Evolutionary conservation across 2,797 vertebrate genomes (phyloP).

Genomic region (Silurus lanzhouensis): DNA sequence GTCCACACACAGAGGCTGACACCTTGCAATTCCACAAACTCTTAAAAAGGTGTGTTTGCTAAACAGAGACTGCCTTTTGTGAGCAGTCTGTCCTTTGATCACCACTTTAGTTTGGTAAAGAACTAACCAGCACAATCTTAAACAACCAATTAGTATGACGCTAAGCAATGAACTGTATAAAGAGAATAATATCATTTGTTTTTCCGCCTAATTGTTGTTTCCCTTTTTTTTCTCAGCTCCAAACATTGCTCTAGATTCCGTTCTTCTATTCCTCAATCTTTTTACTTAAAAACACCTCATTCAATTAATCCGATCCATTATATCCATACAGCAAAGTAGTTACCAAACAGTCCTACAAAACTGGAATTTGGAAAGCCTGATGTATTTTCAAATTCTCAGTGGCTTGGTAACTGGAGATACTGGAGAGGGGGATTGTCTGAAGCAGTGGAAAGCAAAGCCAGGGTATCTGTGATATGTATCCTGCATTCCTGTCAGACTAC

Average conservation of each 20-base stretch:
- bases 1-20: constrained; percentile 5
- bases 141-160: neutral
- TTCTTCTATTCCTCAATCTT: neutral
- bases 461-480: neutral
- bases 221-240: neutral
- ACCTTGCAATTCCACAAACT: neutral
- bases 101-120: neutral
- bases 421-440: neutral
- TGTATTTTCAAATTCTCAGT: neutral
- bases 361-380: neutral
- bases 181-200: neutral
- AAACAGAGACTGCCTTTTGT: neutral
- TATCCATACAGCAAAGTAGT: neutral
- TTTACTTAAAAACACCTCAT: neutral
- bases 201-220: too few relatives aligned
- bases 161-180: neutral
- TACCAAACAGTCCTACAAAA: neutral
- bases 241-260: neutral
- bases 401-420: neutral
- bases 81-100: neutral
- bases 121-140: neutral
- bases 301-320: neutral
- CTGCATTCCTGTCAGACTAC: neutral
- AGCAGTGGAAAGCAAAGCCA: neutral
- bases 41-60: constrained; percentile 1